These are phyloP conservation scores for Tetranychus piercei DNA, from an alignment of 2,888 invertebrate species.

Conservation along the genomic window DNA sequence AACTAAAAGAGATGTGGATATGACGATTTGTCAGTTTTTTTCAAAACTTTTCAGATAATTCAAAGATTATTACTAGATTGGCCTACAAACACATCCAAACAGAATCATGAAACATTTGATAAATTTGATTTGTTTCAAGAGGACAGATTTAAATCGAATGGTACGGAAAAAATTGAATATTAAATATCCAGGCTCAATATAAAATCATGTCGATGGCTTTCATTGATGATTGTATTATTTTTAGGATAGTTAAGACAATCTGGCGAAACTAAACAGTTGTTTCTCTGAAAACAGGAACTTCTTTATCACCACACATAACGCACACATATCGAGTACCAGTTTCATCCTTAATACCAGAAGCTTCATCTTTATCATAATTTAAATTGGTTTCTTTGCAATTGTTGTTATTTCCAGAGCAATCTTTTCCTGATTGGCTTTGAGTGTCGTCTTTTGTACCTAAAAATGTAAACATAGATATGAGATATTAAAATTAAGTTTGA, in stretches of 20 bases:
- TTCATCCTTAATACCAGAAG: not conserved
- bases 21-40: too few relatives aligned
- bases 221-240: not conserved
- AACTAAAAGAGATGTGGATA: too few relatives aligned
- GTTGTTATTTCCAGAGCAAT: not conserved
- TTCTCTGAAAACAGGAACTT: conserved; percentile 10
- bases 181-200: not conserved
- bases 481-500: too few relatives aligned
- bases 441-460: not conserved
- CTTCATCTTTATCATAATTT: not conserved
- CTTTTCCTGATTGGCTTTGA: not conserved
- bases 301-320: conserved; percentile 8
- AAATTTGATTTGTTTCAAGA: not conserved
- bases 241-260: not conserved
- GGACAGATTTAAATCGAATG: not conserved
- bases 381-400: not conserved
- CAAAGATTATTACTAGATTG: too few relatives aligned
- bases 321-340: conserved; percentile 6
- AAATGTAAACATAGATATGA: too few relatives aligned
- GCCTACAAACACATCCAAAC: too few relatives aligned
- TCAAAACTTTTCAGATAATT: too few relatives aligned
- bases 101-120: not conserved
- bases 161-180: not conserved
- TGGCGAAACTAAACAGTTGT: not conserved
- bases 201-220: not conserved